Conservation (phyloP, 2,888 invertebrate species). For the Odiellus spinosus region DNA sequence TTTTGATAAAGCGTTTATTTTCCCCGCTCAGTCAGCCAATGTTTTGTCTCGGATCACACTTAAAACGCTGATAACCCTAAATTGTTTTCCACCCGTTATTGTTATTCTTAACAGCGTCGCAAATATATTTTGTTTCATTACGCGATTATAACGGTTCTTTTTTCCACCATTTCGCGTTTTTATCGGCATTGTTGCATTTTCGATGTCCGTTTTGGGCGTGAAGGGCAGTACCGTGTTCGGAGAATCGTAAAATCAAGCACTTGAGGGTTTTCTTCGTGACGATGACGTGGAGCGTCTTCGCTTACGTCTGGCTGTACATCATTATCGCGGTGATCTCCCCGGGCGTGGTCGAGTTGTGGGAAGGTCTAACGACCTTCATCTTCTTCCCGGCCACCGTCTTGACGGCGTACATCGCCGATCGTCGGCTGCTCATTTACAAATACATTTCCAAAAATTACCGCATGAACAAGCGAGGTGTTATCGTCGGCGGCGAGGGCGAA, state of each 20-base stretch:
- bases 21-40: no score
- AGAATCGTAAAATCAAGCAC: slow-evolving; percentile 86
- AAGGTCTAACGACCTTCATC: slow-evolving; percentile 80
- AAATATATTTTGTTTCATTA: no score
- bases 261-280: slow-evolving; percentile 94
- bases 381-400: slow-evolving; percentile 94
- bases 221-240: slow-evolving; percentile 48
- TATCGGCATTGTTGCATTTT: no score
- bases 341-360: slow-evolving; percentile 90
- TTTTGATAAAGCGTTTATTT: no score
- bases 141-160: no score
- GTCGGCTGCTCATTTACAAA: slow-evolving; percentile 65
- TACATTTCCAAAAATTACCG: slow-evolving; percentile 75
- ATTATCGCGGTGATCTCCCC: slow-evolving; percentile 77
- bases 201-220: no score
- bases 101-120: no score
- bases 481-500: slow-evolving; percentile 60
- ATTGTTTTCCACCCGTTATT: no score
- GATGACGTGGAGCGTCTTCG: slow-evolving; percentile 92
- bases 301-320: slow-evolving; percentile 94
- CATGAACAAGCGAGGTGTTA: slow-evolving; percentile 74
- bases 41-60: no score
- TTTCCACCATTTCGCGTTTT: no score
- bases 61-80: no score
- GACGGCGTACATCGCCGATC: slow-evolving; percentile 91